Conservation (phyloP, 64 coral and sea anemone genomes). For the Montipora cactus region DNA sequence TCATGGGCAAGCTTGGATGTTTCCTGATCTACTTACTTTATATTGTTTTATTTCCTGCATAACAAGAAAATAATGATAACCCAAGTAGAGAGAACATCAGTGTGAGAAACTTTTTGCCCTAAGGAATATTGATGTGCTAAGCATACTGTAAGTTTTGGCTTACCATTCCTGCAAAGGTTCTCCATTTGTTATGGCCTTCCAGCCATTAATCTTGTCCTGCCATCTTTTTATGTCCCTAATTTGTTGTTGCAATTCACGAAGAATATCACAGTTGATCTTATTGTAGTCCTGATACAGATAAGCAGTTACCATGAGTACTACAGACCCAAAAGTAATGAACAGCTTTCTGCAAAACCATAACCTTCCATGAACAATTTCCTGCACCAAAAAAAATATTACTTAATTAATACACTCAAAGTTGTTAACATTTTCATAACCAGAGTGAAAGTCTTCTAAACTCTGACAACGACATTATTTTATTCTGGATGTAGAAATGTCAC, state of each 20-base stretch:
- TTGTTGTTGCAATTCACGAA: conserved; percentile 79
- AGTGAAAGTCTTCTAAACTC: no score
- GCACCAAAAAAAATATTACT: conserved; percentile 3
- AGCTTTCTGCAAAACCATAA: conserved; percentile 87
- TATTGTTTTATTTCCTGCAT: no score
- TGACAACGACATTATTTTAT: no score
- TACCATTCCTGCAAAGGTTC: background rate
- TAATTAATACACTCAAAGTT: background rate
- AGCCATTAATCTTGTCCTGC: conserved; percentile 55
- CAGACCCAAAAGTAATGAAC: conserved; percentile 51
- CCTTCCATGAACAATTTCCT: conserved; percentile 80
- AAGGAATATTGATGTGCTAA: background rate
- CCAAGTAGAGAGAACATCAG: background rate
- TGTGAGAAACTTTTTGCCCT: background rate
- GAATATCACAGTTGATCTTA: conserved; percentile 86
- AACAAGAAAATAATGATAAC: no score
- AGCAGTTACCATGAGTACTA: conserved; percentile 46
- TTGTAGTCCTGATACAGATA: conserved; percentile 87
- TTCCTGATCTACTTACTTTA: no score
- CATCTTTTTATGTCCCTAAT: conserved; percentile 72
- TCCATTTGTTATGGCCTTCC: conserved; percentile 69
- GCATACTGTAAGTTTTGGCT: background rate
- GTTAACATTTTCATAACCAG: no score
- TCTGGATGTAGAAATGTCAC: no score
- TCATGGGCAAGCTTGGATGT: no score